A percentile compares a stretch with the other conserved stretches of the same genome.
Evolutionary conservation across 2,888 invertebrate species (phyloP).

Genomic region (Pristionchus maxplancki): DNA sequence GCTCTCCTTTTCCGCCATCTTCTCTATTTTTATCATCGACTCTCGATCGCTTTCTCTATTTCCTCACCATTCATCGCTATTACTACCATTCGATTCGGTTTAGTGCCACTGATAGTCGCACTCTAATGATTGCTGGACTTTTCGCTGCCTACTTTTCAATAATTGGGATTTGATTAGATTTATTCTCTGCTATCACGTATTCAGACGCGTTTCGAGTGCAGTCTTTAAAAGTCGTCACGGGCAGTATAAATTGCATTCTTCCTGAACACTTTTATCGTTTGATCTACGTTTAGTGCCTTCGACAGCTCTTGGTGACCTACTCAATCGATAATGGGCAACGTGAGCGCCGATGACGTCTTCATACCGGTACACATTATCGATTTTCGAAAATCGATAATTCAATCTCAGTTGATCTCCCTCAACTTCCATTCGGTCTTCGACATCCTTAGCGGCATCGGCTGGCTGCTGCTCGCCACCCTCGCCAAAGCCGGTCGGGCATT

Average conservation of each 20-base stretch:
- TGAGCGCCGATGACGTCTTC: not conserved
- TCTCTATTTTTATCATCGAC: conserved; percentile 16
- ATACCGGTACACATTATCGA: not conserved
- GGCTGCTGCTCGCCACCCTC: conserved; percentile 16
- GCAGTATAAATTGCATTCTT: too few relatives aligned
- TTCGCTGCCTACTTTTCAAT: too few relatives aligned
- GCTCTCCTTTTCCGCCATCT: not conserved
- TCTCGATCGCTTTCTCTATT: not conserved
- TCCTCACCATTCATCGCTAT: not conserved
- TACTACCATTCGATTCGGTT: not conserved
- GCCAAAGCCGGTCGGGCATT: conserved; percentile 37
- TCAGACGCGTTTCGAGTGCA: too few relatives aligned
- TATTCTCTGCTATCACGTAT: too few relatives aligned
- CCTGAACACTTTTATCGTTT: too few relatives aligned
- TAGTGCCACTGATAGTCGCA: not conserved
- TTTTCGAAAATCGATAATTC: not conserved
- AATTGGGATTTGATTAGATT: too few relatives aligned
- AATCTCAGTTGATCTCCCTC: not conserved
- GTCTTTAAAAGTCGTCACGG: too few relatives aligned
- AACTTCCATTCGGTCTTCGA: conserved; percentile 11
- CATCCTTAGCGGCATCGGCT: not conserved
- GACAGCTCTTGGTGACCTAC: too few relatives aligned
- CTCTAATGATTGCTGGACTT: not conserved
- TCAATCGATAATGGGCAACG: not conserved
- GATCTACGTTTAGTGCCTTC: too few relatives aligned